Conservation (phyloP, 2,888 invertebrate genomes). For the Stratiomys singularior region DNA sequence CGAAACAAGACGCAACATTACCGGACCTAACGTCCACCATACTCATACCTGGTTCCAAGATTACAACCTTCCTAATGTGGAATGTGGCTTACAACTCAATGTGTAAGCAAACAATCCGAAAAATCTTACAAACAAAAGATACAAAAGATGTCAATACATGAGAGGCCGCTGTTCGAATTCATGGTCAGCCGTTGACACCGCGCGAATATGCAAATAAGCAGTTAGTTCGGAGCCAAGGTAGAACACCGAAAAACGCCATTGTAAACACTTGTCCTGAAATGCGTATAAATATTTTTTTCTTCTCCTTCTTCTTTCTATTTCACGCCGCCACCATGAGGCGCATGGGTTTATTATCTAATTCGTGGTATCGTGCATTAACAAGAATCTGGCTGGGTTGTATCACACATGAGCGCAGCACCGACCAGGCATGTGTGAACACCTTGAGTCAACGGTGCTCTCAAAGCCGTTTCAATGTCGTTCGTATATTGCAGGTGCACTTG, state of each 20-base stretch:
- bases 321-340: background rate
- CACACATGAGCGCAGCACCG: background rate
- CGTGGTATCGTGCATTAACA: background rate
- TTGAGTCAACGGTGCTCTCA: background rate
- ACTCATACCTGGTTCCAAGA: too few relatives aligned
- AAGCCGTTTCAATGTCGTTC: slow-evolving; percentile 4
- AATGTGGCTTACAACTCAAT: too few relatives aligned
- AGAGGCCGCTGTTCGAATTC: background rate
- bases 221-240: too few relatives aligned
- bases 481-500: background rate
- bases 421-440: background rate
- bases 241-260: too few relatives aligned
- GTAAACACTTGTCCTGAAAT: background rate
- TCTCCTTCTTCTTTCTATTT: too few relatives aligned
- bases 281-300: background rate
- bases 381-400: background rate
- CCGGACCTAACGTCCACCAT: too few relatives aligned
- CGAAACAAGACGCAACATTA: too few relatives aligned
- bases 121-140: too few relatives aligned
- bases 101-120: too few relatives aligned
- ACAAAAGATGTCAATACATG: background rate
- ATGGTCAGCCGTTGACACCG: background rate
- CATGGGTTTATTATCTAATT: background rate
- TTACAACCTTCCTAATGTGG: too few relatives aligned
- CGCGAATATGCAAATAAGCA: background rate